Evolutionary conservation across 2,113 vertebrate species (phyloP), one percentile per base, ranked within the genome.

Genomic region (Otolemur garnettii): DNA sequence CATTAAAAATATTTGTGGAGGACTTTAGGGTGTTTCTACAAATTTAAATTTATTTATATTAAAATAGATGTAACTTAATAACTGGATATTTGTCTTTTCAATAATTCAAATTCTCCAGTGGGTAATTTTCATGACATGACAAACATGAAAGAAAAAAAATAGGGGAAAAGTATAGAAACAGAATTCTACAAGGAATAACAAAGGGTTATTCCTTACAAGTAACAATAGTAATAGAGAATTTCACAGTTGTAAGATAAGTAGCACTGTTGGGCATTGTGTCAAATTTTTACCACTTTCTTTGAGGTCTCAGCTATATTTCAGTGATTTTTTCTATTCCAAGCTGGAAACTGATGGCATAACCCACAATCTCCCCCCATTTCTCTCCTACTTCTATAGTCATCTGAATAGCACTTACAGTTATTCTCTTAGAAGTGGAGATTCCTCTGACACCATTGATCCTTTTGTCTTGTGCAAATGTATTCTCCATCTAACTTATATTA

Each of bases 1-100:
- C 55, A 91, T 71, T 93, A 84, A 92, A 94, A 95, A 68, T 81
- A 69, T 86, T 87, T 91, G 21, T n/a, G 18, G n/a, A 57, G 2
- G 6, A 30, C 28, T 2, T 72, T 55, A 66, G 30, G 1, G 3
- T 28, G 30, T 38, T 82, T 79, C 69, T 64, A 90, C 5, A 64
- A 82, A 33, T 19, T 45, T 14, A 59, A 30, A 81, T 1, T 3
- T 59, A 50, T 71, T 81, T 77, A 71, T 10, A 55, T 45, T 91
- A 60, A 89, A 93, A 12, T 74, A 75, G 17, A 68, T 85, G 3
- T 21, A 79, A 72, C 7, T 28, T 72, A 74, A 57, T 17, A 87
- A 66, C 7, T 26, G 5, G 1, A 79, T 42, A 60, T 97, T 87
- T 22, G n/a, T 62, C 26, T 75, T 92, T 64, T 84, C 12, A 88